These are phyloP conservation scores for Acyrthosiphon pisum DNA, from an alignment of 1,140 invertebrate species.

Conservation along the genomic window DNA sequence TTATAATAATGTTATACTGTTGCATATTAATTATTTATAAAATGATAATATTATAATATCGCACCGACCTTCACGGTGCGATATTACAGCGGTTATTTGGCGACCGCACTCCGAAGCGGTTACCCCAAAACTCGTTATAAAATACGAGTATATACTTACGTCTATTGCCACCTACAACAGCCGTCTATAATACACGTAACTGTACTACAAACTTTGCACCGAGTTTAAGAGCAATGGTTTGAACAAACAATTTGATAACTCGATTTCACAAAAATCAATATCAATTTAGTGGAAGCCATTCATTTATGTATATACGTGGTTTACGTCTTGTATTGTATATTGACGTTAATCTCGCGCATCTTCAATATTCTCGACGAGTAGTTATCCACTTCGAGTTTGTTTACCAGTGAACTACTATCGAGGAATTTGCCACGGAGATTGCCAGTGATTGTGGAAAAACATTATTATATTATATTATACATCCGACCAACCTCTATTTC, in stretches of 20 bases:
- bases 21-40: neutral
- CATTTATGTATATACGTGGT: neutral
- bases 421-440: neutral
- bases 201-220: neutral
- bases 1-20: neutral
- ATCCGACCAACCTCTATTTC: neutral
- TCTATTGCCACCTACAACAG: neutral
- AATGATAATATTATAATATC: neutral
- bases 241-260: conserved; percentile 10
- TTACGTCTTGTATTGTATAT: neutral
- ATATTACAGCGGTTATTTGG: neutral
- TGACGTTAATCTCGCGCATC: neutral
- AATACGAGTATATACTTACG: neutral
- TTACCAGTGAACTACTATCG: neutral
- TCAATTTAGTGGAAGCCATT: conserved; percentile 3
- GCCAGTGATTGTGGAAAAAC: neutral
- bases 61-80: neutral
- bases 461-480: neutral
- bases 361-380: conserved; percentile 7
- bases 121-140: neutral
- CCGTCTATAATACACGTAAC: neutral
- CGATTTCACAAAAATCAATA: conserved; percentile 34
- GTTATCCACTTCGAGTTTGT: neutral
- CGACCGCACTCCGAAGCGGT: neutral
- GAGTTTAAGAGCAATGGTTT: conserved; percentile 3